Evolutionary conservation across 2,888 invertebrate genomes (phyloP), one percentile per base, ranked within the genome.

Genomic region (Erebia aethiops): DNA sequence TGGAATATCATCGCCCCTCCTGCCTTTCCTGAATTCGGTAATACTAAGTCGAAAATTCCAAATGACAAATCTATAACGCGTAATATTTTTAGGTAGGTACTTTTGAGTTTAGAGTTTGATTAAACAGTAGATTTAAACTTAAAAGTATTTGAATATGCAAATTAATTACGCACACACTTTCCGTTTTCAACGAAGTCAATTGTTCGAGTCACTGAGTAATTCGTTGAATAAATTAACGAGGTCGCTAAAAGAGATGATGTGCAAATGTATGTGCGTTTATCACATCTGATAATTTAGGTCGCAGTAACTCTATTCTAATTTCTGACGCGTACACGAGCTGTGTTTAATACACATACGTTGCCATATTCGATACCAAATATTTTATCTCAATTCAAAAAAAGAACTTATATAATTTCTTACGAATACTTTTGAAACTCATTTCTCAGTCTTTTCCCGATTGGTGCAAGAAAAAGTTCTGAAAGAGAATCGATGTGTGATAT

Each of bases 191-290:
- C 43, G 61, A 62, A 65, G 60, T 61, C 65, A 70, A 68, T 70
- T 70, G 68, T 70, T 70, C 61, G 61, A 56, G 54, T 67, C 70
- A 26, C 70, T 67, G 26, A 66, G 56, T 64, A 72, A 70, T 67
- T 67, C 61, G 67, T 60, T 41, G 63, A 67, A 72, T 70, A 70
- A 71, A 71, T 72, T 72, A 67, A 72, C 51, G 72, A 67, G 72
- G 67, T 57, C 72, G 63, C 49, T 63, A 65, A 72, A 57, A 67
- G 67, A 63, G 62, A 57, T n/a, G n/a, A n/a, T n/a, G n/a, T n/a
- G n/a, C n/a, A n/a, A n/a, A n/a, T 54, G 69, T 18, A 56, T 62
- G 51, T 63, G 58, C 49, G 64, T 70, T 67, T 64, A 70, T 67
- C 67, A 72, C 63, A 72, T 70, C 64, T 70, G 54, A 67, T 72